phyloP scores from a whole-genome alignment of 2,113 vertebrate genomes.

The human (Homo sapiens) region DNA sequence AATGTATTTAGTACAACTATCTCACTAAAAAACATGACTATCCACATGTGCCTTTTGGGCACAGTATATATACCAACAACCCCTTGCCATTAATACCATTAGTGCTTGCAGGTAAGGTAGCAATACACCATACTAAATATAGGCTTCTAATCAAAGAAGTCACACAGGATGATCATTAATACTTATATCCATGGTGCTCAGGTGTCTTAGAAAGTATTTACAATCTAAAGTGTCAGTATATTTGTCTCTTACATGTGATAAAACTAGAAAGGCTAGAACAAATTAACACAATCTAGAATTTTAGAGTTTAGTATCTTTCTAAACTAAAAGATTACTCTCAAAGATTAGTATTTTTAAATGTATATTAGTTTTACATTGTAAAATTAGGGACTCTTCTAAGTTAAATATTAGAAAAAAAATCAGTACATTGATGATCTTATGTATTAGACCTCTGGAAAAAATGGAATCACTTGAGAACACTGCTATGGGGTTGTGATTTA shows the following conservation, averaged over 20 bases:
- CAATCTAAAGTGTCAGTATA: neutral
- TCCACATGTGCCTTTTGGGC: neutral
- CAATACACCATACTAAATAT: neutral
- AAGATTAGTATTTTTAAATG: constrained; percentile 4
- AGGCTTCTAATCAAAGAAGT: constrained; percentile 37
- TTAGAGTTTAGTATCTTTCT: neutral
- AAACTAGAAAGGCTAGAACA: constrained; percentile 24
- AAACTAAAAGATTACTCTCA: neutral
- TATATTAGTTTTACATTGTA: neutral
- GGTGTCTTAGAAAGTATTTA: constrained; percentile 36
- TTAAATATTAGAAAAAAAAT: constrained; percentile 3
- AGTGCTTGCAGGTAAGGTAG: neutral
- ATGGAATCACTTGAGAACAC: neutral
- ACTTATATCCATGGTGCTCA: neutral
- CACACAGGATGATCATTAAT: neutral
- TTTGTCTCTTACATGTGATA: neutral
- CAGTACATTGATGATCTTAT: neutral
- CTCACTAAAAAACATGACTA: neutral
- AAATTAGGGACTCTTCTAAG: neutral
- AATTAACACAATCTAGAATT: neutral
- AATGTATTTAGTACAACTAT: neutral
- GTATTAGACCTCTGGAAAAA: neutral
- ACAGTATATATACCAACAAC: neutral
- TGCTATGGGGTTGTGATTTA: neutral
- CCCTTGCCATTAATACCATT: neutral